Evolutionary conservation across 2,113 vertebrate genomes (phyloP).

Genomic region (Cyanistes caeruleus): DNA sequence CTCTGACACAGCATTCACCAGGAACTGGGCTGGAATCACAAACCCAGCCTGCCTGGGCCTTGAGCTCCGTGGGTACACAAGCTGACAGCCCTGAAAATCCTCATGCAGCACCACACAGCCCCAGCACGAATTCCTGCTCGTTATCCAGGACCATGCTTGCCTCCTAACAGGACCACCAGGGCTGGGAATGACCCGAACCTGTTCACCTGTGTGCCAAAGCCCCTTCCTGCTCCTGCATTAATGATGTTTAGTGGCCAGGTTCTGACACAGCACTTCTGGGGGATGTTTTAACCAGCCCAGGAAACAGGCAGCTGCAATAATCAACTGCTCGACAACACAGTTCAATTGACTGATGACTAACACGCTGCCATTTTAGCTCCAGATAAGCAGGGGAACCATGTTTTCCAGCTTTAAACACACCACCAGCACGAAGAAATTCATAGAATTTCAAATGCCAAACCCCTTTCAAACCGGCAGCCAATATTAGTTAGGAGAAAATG

Average conservation of each 20-base stretch:
- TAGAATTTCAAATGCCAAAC: background rate
- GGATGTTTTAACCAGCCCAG: background rate
- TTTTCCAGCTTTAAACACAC: background rate
- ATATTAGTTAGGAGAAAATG: background rate
- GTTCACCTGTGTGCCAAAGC: background rate
- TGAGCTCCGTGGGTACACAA: background rate
- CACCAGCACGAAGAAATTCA: background rate
- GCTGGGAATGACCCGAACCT: background rate
- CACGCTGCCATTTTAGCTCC: background rate
- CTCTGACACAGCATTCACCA: background rate
- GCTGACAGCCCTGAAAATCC: background rate
- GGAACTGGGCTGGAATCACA: background rate
- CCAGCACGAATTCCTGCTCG: background rate
- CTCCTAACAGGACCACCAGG: background rate
- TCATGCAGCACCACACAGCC: background rate
- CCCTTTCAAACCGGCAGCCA: background rate
- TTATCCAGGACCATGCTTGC: background rate
- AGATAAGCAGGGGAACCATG: background rate
- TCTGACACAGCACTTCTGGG: constrained; percentile 26
- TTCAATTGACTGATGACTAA: background rate
- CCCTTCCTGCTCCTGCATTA: background rate
- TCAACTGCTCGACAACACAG: background rate
- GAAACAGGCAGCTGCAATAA: background rate
- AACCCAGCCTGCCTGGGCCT: background rate
- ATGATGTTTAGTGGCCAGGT: background rate